These are phyloP conservation scores for Platycercus adscitus DNA, from an alignment of 2,113 vertebrate genomes.

Conservation along the genomic window DNA sequence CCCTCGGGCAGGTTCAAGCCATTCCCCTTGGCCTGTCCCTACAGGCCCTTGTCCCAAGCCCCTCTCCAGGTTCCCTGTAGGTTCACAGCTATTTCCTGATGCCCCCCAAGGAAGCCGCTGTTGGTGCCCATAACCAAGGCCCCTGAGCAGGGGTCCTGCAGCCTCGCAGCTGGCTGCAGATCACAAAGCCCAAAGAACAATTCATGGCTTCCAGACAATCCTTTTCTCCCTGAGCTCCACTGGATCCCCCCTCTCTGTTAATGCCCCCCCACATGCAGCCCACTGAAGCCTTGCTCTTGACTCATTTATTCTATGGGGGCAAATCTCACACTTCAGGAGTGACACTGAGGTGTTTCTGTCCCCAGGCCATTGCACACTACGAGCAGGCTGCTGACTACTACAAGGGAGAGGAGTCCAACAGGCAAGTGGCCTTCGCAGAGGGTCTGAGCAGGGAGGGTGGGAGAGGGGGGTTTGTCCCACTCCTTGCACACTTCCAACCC, in stretches of 20 bases:
- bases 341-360: neutral
- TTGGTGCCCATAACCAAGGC: constrained; percentile 87
- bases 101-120: neutral
- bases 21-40: neutral
- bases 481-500: too few relatives aligned
- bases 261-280: too few relatives aligned
- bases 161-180: neutral
- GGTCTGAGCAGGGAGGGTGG: neutral
- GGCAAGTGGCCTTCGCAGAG: constrained; percentile 69
- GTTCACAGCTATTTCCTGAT: too few relatives aligned
- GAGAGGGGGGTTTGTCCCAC: neutral
- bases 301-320: neutral
- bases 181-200: neutral
- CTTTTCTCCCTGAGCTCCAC: fast-evolving
- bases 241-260: neutral
- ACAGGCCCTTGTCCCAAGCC: too few relatives aligned
- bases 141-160: neutral
- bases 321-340: neutral
- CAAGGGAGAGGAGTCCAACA: constrained; percentile 98
- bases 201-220: neutral
- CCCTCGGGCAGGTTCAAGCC: neutral
- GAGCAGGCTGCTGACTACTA: constrained; percentile 99
- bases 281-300: neutral
- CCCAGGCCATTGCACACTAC: constrained; percentile 95
- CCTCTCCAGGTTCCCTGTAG: neutral